phyloP scores from a whole-genome alignment of 2,113 vertebrate species.

The Canis aureus region DNA sequence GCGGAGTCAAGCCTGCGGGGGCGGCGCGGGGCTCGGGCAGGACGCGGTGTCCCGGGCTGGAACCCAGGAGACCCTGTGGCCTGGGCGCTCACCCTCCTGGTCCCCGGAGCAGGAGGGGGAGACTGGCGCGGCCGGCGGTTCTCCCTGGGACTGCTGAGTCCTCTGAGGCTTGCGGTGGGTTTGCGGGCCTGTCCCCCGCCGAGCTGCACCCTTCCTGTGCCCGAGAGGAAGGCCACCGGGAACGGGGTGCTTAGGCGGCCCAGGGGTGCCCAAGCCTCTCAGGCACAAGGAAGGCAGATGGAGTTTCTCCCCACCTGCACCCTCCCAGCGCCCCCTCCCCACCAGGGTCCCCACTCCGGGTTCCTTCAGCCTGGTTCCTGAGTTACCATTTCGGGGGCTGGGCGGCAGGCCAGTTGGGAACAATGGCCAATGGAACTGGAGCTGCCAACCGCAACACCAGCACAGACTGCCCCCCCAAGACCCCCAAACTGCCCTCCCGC shows the following conservation, averaged over 20 bases:
- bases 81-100: constrained; percentile 70
- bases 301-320: constrained; percentile 51
- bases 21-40: constrained; percentile 89
- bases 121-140: not conserved
- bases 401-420: constrained; percentile 75
- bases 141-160: not conserved
- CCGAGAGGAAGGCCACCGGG: not conserved
- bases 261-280: constrained; percentile 14
- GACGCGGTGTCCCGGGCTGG: constrained; percentile 87
- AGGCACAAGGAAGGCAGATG: constrained; percentile 32
- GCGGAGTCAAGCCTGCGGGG: constrained; percentile 81
- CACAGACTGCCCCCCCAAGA: constrained; percentile 53
- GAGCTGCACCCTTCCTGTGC: not conserved
- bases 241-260: not conserved
- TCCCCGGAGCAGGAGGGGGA: constrained; percentile 43
- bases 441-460: constrained; percentile 82
- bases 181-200: not conserved
- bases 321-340: not conserved
- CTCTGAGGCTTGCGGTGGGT: not conserved
- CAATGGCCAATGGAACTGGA: constrained; percentile 79
- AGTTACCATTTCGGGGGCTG: constrained; percentile 74
- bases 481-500: constrained; percentile 57
- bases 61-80: constrained; percentile 83
- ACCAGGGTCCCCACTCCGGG: constrained; percentile 13
- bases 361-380: constrained; percentile 58